phyloP scores from a whole-genome alignment of 1,140 invertebrate species.

The Cydia pomonella region DNA sequence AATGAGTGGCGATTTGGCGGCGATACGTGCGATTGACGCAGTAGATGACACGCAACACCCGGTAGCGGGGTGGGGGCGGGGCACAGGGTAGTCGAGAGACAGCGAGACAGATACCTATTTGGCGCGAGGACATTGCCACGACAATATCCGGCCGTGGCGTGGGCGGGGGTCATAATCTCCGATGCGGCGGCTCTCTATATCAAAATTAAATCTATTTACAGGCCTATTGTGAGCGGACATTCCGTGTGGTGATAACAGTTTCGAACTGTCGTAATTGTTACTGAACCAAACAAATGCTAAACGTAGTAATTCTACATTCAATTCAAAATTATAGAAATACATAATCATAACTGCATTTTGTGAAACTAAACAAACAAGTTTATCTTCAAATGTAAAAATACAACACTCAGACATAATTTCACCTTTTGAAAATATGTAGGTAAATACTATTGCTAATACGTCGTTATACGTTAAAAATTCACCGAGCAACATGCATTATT shows the following conservation, averaged over 20 bases:
- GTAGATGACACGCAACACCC: conserved; percentile 15
- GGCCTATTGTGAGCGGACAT: neutral
- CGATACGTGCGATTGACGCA: conserved; percentile 26
- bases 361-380: too few species aligned
- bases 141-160: conserved; percentile 23
- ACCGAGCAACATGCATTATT: conserved; percentile 19
- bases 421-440: neutral
- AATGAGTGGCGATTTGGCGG: conserved; percentile 7
- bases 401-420: neutral
- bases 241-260: neutral
- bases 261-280: neutral
- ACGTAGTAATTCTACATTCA: too few species aligned
- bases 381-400: neutral
- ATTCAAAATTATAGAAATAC: neutral
- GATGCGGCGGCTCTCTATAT: neutral
- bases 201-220: conserved; percentile 28
- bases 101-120: conserved; percentile 19
- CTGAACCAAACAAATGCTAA: neutral
- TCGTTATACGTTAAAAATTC: conserved; percentile 13
- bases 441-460: neutral
- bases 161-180: conserved; percentile 14
- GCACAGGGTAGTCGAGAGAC: neutral
- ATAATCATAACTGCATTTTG: neutral
- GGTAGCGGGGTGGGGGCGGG: conserved; percentile 10
- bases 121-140: conserved; percentile 21